Evolutionary conservation across 2,113 vertebrate genomes (phyloP).

Genomic region (Zapornia atra): DNA sequence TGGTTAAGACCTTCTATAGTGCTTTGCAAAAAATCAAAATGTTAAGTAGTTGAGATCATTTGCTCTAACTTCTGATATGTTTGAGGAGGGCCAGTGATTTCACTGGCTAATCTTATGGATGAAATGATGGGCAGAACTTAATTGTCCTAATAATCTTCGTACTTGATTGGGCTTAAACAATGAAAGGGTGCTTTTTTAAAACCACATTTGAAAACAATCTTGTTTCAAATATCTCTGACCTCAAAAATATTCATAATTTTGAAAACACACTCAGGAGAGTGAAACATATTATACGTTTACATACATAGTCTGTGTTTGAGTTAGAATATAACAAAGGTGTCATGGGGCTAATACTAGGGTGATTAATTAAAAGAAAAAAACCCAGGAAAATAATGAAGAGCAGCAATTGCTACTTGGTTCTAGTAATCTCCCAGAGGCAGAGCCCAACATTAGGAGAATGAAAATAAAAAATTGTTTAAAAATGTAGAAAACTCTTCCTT

Average conservation of each 20-base stretch:
- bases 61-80: not conserved
- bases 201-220: not conserved
- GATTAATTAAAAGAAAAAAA: not conserved
- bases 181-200: slow-evolving; percentile 56
- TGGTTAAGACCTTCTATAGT: slow-evolving; percentile 62
- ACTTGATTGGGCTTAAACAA: slow-evolving; percentile 70
- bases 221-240: not conserved
- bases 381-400: not conserved
- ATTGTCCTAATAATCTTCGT: not conserved
- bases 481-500: slow-evolving; percentile 53
- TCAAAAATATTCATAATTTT: not conserved
- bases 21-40: slow-evolving; percentile 12
- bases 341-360: not conserved
- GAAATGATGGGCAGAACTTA: slow-evolving; percentile 32
- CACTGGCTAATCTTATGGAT: slow-evolving; percentile 54
- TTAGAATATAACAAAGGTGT: not conserved
- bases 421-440: not conserved
- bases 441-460: not conserved
- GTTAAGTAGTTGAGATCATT: not conserved
- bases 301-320: not conserved
- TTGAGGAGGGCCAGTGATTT: slow-evolving; percentile 49
- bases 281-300: not conserved
- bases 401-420: not conserved
- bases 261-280: slow-evolving; percentile 19
- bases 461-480: slow-evolving; percentile 19